Evolutionary conservation across 2,113 vertebrate species (phyloP), one percentile per base, ranked within the genome.

Genomic region (Onychorhynchus coronatus): DNA sequence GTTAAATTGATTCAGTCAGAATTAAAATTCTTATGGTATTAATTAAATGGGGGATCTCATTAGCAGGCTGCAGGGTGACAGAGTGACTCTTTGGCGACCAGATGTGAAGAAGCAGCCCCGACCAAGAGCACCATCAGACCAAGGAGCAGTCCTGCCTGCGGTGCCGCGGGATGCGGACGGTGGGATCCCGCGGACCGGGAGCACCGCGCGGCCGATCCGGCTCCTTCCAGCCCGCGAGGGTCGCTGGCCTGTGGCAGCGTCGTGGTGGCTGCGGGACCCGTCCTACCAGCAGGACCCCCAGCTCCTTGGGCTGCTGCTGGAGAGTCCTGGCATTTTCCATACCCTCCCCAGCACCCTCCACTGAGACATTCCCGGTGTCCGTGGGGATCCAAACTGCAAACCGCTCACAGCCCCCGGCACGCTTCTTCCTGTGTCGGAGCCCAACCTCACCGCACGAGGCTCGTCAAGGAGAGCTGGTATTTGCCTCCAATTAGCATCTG

Each of bases 11-110:
- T 99, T 99, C 99, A 99, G 99, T 99, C 99, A 99, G 99, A 99
- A 99, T 99, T 99, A 99, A 99, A 99, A 99, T 99, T 99, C 99
- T 99, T 99, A 99, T 99, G 99, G 99, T 99, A 99, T 99, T 99
- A 99, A 99, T 99, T 99, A 99, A 99, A 99, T 99, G 99, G 99
- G 99, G 98, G 99, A 99, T 99, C 99, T 99, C 99, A 99, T 99
- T 99, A 99, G 99, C 98, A 99, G 99, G 99, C 99, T 99, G 99
- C 98, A 98, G 98, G 97, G 98, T 98, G 98, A 98, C 94, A 85
- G 98, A 98, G 97, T 91, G 97, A 99, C 98, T 99, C 98, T 99
- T 98, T 98, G 98, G 98, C 98, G 98, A 98, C 99, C 99, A 99
- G 99, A 99, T 99, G 99, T 99, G 99, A 98, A 96, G 97, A 98